Evolutionary conservation across 2,888 invertebrate genomes (phyloP).

Genomic region (Catocala nupta): DNA sequence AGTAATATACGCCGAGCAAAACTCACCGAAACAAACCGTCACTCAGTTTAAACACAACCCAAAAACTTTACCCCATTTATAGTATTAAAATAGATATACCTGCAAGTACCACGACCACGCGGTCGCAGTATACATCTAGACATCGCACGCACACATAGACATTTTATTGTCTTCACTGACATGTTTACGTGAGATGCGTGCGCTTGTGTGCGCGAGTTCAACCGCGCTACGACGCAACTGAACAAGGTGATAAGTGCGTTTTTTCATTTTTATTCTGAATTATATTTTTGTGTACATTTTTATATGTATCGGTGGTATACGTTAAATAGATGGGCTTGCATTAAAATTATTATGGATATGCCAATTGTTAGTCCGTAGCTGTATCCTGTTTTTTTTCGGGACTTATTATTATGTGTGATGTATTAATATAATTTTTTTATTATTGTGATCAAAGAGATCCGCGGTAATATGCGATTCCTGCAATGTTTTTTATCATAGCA

Average conservation of each 20-base stretch:
- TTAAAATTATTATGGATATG: too few relatives aligned
- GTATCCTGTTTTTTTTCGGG: neutral
- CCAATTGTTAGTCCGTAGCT: neutral
- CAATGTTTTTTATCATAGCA: too few relatives aligned
- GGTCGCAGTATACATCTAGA: conserved; percentile 60
- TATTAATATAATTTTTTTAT: too few relatives aligned
- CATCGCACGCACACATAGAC: conserved; percentile 58
- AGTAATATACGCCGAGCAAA: neutral
- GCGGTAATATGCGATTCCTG: too few relatives aligned
- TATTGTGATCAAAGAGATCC: too few relatives aligned
- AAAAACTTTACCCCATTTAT: conserved; percentile 8
- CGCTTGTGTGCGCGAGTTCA: conserved; percentile 71
- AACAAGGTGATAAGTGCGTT: conserved; percentile 64
- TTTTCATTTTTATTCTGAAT: conserved; percentile 45
- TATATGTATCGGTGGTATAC: neutral
- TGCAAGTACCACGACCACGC: conserved; percentile 57
- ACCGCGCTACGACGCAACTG: conserved; percentile 59
- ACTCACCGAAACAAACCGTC: conserved; percentile 2
- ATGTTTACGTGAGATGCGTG: conserved; percentile 33
- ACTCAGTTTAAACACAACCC: neutral
- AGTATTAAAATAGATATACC: conserved; percentile 32
- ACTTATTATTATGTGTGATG: too few relatives aligned
- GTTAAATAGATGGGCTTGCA: neutral
- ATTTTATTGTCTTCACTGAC: conserved; percentile 69
- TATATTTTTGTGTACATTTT: neutral